phyloP scores from a whole-genome alignment of 1,140 invertebrate species.

The Plectus sambesii region DNA sequence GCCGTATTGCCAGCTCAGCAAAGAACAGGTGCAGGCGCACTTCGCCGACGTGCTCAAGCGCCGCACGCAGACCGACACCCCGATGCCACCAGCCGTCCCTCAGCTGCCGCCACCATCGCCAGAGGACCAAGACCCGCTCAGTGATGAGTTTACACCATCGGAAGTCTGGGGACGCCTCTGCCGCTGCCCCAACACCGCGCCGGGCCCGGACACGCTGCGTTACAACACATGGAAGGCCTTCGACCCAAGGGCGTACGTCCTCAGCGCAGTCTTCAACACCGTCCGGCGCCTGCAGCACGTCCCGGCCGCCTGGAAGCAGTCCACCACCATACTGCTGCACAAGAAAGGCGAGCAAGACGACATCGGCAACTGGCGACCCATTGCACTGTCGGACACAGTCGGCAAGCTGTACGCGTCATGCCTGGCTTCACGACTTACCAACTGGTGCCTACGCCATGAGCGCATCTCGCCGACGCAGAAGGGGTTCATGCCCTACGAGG shows the following conservation, averaged over 20 bases:
- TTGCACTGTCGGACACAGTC: neutral
- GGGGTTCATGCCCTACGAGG: conserved; percentile 43
- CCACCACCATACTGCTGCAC: conserved; percentile 28
- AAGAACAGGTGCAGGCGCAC: too few relatives aligned
- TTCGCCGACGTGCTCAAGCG: too few relatives aligned
- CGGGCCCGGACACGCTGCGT: conserved; percentile 25
- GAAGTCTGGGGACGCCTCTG: neutral
- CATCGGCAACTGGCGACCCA: neutral
- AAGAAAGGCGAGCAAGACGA: neutral
- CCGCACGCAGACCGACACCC: too few relatives aligned
- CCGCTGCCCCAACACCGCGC: conserved; percentile 25
- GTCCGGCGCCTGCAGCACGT: conserved; percentile 14
- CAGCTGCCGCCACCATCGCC: too few relatives aligned
- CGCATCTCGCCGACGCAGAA: conserved; percentile 31
- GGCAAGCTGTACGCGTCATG: conserved; percentile 4
- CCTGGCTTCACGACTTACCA: conserved; percentile 16
- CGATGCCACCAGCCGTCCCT: too few relatives aligned
- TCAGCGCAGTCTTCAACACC: conserved; percentile 17
- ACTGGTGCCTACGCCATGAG: conserved; percentile 5
- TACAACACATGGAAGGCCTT: conserved; percentile 17
- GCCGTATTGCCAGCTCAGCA: too few relatives aligned
- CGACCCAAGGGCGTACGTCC: conserved; percentile 13
- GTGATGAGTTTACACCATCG: neutral
- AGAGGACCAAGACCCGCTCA: neutral
- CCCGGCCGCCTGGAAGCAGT: conserved; percentile 25